Evolutionary conservation across 2,113 vertebrate species (phyloP).

Genomic region (human): DNA sequence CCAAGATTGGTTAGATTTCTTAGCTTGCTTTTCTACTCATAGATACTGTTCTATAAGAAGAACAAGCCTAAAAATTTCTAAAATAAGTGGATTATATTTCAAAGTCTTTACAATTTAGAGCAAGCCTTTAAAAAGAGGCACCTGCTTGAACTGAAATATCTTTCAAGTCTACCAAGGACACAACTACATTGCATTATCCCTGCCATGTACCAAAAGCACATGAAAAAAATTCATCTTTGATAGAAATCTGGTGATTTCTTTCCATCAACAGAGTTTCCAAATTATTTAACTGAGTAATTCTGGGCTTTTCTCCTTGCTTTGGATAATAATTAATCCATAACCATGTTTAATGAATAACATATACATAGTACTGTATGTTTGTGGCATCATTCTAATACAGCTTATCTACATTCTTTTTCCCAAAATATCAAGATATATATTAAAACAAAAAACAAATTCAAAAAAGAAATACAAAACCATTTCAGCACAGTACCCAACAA

Average conservation of each 20-base stretch:
- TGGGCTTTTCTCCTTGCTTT: neutral
- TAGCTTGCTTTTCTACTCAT: slow-evolving; percentile 37
- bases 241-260: neutral
- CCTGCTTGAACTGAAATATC: slow-evolving; percentile 22
- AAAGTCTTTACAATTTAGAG: slow-evolving; percentile 35
- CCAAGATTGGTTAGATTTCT: neutral
- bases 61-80: slow-evolving; percentile 30
- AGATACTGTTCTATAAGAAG: neutral
- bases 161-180: slow-evolving; percentile 12
- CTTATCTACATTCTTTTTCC: neutral
- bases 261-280: neutral
- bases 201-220: neutral
- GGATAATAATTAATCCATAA: slow-evolving; percentile 42
- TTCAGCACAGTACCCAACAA: neutral
- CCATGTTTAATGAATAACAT: slow-evolving; percentile 17
- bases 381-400: neutral
- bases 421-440: neutral
- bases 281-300: neutral
- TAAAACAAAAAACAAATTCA: neutral
- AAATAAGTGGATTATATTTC: slow-evolving; percentile 32
- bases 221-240: neutral
- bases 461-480: slow-evolving; percentile 5
- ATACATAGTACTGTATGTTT: neutral
- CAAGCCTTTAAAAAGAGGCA: neutral
- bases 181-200: neutral